phyloP scores from a whole-genome alignment of 2,113 vertebrate species.

The Megaptera novaeangliae region DNA sequence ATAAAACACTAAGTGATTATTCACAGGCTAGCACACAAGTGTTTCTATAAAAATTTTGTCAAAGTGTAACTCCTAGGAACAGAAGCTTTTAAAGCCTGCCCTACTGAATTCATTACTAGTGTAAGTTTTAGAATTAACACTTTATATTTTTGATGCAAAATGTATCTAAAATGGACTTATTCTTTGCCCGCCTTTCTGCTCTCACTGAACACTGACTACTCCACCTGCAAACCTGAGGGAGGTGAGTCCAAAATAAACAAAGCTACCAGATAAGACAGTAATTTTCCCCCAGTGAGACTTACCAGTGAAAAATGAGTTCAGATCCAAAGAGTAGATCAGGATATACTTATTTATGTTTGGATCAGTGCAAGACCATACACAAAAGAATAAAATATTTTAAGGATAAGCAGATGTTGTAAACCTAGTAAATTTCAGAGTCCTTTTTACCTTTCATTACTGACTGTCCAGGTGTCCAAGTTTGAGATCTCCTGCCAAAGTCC shows the following conservation, averaged over 20 bases:
- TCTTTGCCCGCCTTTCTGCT: not conserved
- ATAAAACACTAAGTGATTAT: not conserved
- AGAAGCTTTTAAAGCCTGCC: not conserved
- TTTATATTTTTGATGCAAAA: not conserved
- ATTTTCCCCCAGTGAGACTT: not conserved
- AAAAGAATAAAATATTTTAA: not conserved
- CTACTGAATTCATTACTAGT: not conserved
- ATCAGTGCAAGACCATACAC: not conserved
- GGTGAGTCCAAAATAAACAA: constrained; percentile 36
- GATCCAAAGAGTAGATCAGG: not conserved
- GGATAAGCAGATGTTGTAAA: not conserved
- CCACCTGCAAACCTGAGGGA: not conserved
- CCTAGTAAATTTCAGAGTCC: not conserved
- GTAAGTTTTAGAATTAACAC: not conserved
- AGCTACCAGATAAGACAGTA: not conserved
- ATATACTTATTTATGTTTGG: not conserved
- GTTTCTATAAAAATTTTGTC: not conserved
- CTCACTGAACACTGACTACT: not conserved
- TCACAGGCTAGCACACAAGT: not conserved
- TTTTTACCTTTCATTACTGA: constrained; percentile 26
- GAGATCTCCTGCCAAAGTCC: not conserved
- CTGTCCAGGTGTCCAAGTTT: not conserved
- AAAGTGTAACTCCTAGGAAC: not conserved
- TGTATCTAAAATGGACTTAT: not conserved
- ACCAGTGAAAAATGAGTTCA: constrained; percentile 1